Evolutionary conservation across 2,113 vertebrate genomes (phyloP).

Genomic region (Sisor rabdophorus): DNA sequence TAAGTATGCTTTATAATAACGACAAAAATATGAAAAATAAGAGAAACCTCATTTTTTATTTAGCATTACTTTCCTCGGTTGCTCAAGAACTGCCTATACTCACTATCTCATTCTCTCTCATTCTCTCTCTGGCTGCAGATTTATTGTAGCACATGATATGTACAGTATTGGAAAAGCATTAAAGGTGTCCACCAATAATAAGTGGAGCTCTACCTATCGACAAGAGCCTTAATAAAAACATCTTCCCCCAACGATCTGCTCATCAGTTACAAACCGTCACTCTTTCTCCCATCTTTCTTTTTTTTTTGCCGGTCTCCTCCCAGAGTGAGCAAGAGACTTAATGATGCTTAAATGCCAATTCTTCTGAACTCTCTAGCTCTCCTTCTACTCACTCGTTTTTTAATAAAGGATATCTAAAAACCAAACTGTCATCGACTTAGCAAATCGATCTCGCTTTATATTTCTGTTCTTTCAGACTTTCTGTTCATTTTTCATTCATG

Average conservation of each 20-base stretch:
- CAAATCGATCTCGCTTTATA: conserved; percentile 62
- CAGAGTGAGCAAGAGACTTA: conserved; percentile 68
- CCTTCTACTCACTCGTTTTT: conserved; percentile 50
- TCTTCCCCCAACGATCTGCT: conserved; percentile 64
- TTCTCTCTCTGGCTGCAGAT: conserved; percentile 61
- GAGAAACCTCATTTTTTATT: conserved; percentile 18
- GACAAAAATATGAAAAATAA: background rate
- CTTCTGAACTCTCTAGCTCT: conserved; percentile 58
- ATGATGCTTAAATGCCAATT: conserved; percentile 76
- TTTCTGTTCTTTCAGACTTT: conserved; percentile 49
- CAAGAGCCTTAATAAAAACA: conserved; percentile 79
- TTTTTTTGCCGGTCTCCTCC: conserved; percentile 41
- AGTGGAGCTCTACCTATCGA: conserved; percentile 69
- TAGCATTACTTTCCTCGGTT: conserved; percentile 16
- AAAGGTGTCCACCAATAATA: conserved; percentile 77
- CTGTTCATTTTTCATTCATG: background rate
- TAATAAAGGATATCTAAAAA: conserved; percentile 71
- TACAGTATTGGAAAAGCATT: conserved; percentile 76
- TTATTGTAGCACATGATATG: conserved; percentile 67
- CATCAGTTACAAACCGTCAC: conserved; percentile 55
- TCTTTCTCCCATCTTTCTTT: conserved; percentile 37
- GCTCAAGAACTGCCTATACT: conserved; percentile 3
- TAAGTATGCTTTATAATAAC: background rate
- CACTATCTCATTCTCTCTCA: conserved; percentile 53
- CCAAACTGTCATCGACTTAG: conserved; percentile 47